Evolutionary conservation across 2,888 invertebrate species (phyloP).

Genomic region (Apoda limacodes): DNA sequence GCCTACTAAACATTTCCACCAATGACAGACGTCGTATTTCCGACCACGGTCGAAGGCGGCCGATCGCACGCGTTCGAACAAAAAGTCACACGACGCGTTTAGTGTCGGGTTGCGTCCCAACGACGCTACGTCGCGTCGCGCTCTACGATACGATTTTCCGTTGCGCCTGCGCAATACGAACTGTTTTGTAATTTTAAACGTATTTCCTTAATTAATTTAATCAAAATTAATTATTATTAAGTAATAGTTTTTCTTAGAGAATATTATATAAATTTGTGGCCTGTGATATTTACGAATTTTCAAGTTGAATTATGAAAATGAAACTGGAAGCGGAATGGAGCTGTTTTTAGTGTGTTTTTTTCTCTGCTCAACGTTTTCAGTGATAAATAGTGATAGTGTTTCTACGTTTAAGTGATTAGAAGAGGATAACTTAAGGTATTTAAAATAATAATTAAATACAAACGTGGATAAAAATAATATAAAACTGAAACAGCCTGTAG

Average conservation of each 20-base stretch:
- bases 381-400: constrained; percentile 66
- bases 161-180: constrained; percentile 35
- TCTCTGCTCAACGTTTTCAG: constrained; percentile 48
- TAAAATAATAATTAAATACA: no score
- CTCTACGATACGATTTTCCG: constrained; percentile 29
- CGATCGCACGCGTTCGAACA: constrained; percentile 55
- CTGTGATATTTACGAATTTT: constrained; percentile 37
- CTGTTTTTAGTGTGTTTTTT: constrained; percentile 61
- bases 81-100: constrained; percentile 66
- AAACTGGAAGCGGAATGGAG: constrained; percentile 60
- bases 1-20: constrained; percentile 34
- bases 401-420: constrained; percentile 52
- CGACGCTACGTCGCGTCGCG: constrained; percentile 61
- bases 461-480: no score
- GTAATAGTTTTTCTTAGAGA: no score
- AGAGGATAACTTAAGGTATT: constrained; percentile 58
- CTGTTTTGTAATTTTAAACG: constrained; percentile 38
- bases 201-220: no score
- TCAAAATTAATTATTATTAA: no score
- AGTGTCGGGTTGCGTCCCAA: constrained; percentile 71
- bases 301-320: constrained; percentile 33
- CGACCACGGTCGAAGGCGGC: constrained; percentile 31
- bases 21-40: constrained; percentile 27
- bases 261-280: no score
- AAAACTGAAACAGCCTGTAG: constrained; percentile 2